These are phyloP conservation scores for Phanerotoma sp. DNA, from an alignment of 2,888 invertebrate species.

Conservation along the genomic window DNA sequence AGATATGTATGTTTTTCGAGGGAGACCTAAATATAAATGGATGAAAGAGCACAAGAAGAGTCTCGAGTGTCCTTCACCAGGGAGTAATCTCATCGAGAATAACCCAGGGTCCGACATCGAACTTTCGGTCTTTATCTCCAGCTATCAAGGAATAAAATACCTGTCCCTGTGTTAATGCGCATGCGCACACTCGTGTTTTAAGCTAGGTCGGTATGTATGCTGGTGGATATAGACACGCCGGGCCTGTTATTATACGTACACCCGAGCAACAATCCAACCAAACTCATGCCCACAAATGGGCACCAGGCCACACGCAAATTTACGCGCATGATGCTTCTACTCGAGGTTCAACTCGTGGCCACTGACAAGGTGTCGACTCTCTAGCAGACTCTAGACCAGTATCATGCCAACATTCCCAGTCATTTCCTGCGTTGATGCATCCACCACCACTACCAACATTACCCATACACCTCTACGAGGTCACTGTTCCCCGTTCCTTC, in stretches of 20 bases:
- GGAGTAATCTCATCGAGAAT: conserved; percentile 1
- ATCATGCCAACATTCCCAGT: conserved; percentile 5
- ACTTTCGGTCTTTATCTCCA: conserved; percentile 7
- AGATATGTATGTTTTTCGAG: conserved; percentile 15
- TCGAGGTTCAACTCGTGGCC: conserved; percentile 3
- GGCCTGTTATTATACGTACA: too few species aligned
- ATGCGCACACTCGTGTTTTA: too few species aligned
- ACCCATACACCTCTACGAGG: too few species aligned
- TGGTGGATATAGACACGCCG: too few species aligned
- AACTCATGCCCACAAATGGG: background rate
- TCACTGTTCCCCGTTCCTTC: background rate
- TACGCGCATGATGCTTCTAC: background rate
- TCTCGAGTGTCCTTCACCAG: conserved; percentile 10
- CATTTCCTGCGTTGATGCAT: conserved; percentile 6
- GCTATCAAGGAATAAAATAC: too few species aligned
- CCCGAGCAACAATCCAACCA: too few species aligned
- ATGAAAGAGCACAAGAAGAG: conserved; percentile 15
- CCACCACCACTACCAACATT: background rate
- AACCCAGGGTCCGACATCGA: conserved; percentile 3
- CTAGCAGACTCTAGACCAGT: background rate
- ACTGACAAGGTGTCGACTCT: conserved; percentile 1
- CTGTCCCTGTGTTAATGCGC: background rate
- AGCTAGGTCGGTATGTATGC: too few species aligned
- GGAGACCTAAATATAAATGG: conserved; percentile 17
- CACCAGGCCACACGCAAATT: conserved; percentile 11